Conservation (phyloP, 2,113 vertebrate species). For the Otus sunia region DNA sequence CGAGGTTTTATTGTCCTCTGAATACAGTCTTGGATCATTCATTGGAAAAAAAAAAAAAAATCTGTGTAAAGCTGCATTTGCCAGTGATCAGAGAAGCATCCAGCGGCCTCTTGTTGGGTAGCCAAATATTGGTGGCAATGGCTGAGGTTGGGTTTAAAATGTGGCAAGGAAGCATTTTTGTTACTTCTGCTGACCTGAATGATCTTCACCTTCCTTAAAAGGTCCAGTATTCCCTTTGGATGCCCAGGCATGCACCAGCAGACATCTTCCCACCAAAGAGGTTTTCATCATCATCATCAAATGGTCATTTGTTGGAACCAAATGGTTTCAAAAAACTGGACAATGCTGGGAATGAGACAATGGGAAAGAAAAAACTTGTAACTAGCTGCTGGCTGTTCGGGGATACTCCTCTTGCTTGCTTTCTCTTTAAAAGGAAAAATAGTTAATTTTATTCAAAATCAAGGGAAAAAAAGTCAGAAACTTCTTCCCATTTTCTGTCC, state of each 20-base stretch:
- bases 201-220: neutral
- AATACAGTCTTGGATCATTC: neutral
- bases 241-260: neutral
- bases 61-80: neutral
- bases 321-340: neutral
- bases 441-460: neutral
- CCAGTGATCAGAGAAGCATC: neutral
- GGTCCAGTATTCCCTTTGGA: neutral
- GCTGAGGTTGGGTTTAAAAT: neutral
- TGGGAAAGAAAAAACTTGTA: neutral
- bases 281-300: neutral
- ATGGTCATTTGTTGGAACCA: neutral
- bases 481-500: neutral
- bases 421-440: neutral
- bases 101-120: neutral
- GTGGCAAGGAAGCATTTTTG: neutral
- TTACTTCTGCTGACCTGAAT: neutral
- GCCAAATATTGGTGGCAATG: neutral
- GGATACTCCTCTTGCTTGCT: neutral
- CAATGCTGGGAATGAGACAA: neutral
- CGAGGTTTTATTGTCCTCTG: neutral
- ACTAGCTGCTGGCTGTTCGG: neutral
- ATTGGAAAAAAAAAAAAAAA: neutral
- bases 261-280: neutral
- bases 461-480: neutral